These are phyloP conservation scores for Pomatostomus ruficeps DNA, from an alignment of 2,113 vertebrate species.

Conservation along the genomic window DNA sequence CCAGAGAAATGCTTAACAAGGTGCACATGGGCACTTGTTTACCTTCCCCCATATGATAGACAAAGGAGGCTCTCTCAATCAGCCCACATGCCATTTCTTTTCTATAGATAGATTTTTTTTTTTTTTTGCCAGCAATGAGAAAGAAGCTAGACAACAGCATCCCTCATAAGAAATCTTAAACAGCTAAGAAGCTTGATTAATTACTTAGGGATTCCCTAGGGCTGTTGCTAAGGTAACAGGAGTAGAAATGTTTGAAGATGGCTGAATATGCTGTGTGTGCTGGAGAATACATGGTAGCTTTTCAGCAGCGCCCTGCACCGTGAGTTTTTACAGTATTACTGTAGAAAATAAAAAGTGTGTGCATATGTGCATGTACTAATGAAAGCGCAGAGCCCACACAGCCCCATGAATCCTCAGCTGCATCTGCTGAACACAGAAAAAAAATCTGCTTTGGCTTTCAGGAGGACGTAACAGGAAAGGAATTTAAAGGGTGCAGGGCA, in stretches of 20 bases:
- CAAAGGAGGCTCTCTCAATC: background rate
- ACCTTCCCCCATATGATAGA: background rate
- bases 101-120: background rate
- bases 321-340: background rate
- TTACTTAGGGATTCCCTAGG: slow-evolving; percentile 26
- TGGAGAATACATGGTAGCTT: background rate
- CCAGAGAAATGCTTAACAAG: background rate
- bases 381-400: background rate
- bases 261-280: background rate
- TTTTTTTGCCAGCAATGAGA: background rate
- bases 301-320: background rate
- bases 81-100: background rate
- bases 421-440: background rate
- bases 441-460: background rate
- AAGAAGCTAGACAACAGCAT: slow-evolving; percentile 12
- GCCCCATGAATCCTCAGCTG: background rate
- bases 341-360: background rate
- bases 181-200: slow-evolving; percentile 26
- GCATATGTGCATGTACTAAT: background rate
- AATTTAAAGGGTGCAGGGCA: background rate
- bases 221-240: slow-evolving; percentile 41
- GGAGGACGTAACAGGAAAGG: background rate
- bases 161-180: background rate
- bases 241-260: background rate
- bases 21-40: background rate